Percentiles rank a stretch among this genome's conserved stretches.
These are phyloP conservation scores for Phrynosoma blainvillii DNA, from an alignment of 2,113 vertebrate genomes.

Conservation along the genomic window DNA sequence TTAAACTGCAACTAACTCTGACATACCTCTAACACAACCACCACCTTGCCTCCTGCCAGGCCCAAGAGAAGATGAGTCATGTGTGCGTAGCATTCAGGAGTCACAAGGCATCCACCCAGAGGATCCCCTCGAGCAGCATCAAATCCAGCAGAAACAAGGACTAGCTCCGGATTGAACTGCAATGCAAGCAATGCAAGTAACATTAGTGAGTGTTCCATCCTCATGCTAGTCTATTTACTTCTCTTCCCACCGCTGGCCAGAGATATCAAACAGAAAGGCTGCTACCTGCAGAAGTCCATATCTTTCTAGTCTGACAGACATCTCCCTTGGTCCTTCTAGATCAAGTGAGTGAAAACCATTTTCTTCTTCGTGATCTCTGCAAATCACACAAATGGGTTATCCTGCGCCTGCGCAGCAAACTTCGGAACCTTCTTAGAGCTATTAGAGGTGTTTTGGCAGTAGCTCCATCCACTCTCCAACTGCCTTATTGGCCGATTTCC, in stretches of 20 bases:
- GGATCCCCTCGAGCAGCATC: slow-evolving; percentile 90
- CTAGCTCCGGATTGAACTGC: slow-evolving; percentile 88
- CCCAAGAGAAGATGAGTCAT: slow-evolving; percentile 87
- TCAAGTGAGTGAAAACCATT: background rate
- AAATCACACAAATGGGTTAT: too few species aligned
- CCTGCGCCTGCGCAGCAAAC: too few species aligned
- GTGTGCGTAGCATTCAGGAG: slow-evolving; percentile 88
- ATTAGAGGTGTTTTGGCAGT: too few species aligned
- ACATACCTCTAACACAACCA: slow-evolving; percentile 85
- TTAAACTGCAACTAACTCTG: too few species aligned
- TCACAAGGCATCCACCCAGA: slow-evolving; percentile 85
- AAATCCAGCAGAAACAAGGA: slow-evolving; percentile 91
- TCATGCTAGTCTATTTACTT: background rate
- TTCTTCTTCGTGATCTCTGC: too few species aligned
- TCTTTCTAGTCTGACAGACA: background rate
- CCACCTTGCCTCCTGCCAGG: slow-evolving; percentile 81
- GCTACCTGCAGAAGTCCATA: background rate
- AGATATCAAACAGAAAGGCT: background rate
- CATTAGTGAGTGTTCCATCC: background rate
- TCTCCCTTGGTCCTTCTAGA: background rate
- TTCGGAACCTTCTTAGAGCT: too few species aligned
- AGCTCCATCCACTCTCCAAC: too few species aligned
- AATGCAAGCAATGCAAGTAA: background rate
- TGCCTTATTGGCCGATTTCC: too few species aligned
- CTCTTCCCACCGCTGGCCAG: background rate